Conservation (phyloP, 2,113 vertebrate species). For the Elephantulus edwardii region DNA sequence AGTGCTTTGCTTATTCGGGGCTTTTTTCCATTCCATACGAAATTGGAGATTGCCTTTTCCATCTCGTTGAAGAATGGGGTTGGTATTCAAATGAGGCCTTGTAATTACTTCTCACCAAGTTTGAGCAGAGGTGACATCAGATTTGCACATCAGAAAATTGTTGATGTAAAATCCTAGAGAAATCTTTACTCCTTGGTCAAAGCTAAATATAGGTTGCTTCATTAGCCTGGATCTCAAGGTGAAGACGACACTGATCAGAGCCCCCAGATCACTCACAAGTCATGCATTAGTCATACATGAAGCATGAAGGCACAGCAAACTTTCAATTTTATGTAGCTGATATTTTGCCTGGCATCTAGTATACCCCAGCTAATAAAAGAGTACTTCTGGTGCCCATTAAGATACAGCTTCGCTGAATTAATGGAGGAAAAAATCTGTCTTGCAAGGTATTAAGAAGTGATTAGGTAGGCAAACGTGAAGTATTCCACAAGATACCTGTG, state of each 20-base stretch:
- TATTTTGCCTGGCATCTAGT: neutral
- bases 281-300: neutral
- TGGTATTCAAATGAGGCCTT: neutral
- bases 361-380: neutral
- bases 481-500: neutral
- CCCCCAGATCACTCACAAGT: neutral
- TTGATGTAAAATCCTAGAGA: neutral
- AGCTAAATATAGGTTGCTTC: neutral
- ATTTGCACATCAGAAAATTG: constrained; percentile 18
- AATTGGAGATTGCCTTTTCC: too few species aligned
- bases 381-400: neutral
- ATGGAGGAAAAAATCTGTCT: neutral
- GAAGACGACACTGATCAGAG: neutral
- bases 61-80: too few species aligned
- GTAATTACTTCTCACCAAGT: neutral
- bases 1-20: too few species aligned
- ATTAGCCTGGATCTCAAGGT: neutral
- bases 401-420: neutral
- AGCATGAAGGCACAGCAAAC: neutral
- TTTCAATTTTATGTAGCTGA: neutral
- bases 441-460: neutral
- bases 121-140: neutral
- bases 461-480: neutral
- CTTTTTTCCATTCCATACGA: too few species aligned
- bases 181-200: neutral